Percentiles rank a stretch among this genome's conserved stretches.
Conservation (phyloP, 2,888 invertebrate genomes). For the Mesorhabditis spiculigera region DNA sequence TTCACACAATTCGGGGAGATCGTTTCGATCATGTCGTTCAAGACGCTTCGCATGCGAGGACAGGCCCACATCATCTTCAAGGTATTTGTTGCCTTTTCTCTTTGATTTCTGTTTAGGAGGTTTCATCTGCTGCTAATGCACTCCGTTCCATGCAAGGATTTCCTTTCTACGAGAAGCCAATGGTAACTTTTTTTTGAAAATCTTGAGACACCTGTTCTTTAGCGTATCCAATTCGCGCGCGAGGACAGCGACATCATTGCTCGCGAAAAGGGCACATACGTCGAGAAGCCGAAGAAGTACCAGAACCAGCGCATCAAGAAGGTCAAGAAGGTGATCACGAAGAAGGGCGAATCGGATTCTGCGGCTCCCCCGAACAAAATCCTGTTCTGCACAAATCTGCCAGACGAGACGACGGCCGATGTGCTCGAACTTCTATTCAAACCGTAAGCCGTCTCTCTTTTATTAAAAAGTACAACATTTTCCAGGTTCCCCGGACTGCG, state of each 20-base stretch:
- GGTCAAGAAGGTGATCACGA: conserved; percentile 18
- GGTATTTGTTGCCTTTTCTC: conserved; percentile 23
- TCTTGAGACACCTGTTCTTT: conserved; percentile 27
- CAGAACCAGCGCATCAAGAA: conserved; percentile 24
- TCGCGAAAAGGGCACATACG: conserved; percentile 93
- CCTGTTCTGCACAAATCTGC: conserved; percentile 94
- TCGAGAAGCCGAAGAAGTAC: conserved; percentile 77
- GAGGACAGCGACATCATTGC: conserved; percentile 91
- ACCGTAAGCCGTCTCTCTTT: conserved; percentile 70
- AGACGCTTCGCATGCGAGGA: conserved; percentile 93
- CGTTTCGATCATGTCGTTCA: conserved; percentile 89
- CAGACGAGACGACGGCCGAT: conserved; percentile 97
- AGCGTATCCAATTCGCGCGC: conserved; percentile 92
- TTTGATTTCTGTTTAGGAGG: conserved; percentile 57
- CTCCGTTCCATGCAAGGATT: conserved; percentile 98
- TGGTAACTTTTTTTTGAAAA: conserved; percentile 64
- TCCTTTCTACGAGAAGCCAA: conserved; percentile 98
- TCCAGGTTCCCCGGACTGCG: conserved; percentile 93
- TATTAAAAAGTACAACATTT: background rate
- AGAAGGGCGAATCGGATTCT: background rate
- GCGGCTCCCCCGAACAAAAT: conserved; percentile 89
- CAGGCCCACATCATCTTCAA: conserved; percentile 66
- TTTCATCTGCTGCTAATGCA: conserved; percentile 90
- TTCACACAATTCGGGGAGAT: conserved; percentile 99
- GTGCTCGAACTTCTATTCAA: conserved; percentile 98